Evolutionary conservation across 1,140 invertebrate species (phyloP), one percentile per base, ranked within the genome.

Genomic region (Ceratina calcarata): DNA sequence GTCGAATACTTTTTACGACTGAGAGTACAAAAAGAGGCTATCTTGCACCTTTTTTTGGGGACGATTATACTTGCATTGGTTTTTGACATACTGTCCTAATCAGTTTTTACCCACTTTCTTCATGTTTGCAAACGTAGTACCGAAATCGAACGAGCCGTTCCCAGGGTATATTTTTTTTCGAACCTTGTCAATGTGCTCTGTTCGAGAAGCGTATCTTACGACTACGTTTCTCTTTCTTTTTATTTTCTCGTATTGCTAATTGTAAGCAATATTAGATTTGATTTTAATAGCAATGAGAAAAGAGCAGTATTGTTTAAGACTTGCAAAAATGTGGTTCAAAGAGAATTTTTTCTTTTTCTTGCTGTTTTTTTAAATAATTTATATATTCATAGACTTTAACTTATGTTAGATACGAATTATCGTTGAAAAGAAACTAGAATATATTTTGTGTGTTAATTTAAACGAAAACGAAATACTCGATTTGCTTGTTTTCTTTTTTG

Each of bases 11-110:
- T 49, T 58, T 62, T 78, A 78, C 68, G 68, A 72, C 16, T 55
- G 51, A 78, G 32, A 72, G 68, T 78, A 78, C 68, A 64, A 72
- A 72, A 64, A 66, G 55, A 57, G 51, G 58, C 71, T 62, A 18
- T 62, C 2, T 51, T 45, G 75, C 68, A 51, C 49, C 18, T 18
- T 13, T 61, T 60, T 45, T 60, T 12, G 3, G 13, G 57, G n/a
- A 77, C 74, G 37, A 69, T 24, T 18, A 18, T 49, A 60, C 32
- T 49, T 61, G 57, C 75, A 61, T 71, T 22, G 75, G 51, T 69
- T 66, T 62, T 53, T 67, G 32, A 8, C 53, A 18, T 49, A 55
- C 16, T 15, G 1, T 61, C 18, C 16, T 20, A 18, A 32, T 55
- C 45, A 49, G 22, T 55, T 18, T 24, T 3, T 15, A 16, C 16